A percentile compares a stretch with the other conserved stretches of the same genome.
Evolutionary conservation across 2,888 invertebrate species (phyloP).

Genomic region (Andrena praecox): DNA sequence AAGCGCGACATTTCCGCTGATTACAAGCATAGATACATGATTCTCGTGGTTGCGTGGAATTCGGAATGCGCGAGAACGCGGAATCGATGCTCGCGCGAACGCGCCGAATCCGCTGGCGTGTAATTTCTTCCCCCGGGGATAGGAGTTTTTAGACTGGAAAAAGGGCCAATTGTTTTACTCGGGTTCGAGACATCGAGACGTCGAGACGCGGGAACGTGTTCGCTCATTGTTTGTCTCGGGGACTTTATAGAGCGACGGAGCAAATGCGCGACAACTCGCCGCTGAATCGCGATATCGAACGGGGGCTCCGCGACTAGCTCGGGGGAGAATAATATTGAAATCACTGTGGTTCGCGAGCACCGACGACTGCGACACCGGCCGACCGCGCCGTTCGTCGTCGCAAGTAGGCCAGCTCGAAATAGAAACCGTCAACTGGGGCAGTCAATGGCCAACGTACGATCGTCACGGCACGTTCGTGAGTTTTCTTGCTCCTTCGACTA

Average conservation of each 20-base stretch:
- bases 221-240: conserved; percentile 17
- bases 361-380: conserved; percentile 54
- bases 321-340: conserved; percentile 75
- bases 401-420: conserved; percentile 77
- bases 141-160: conserved; percentile 21
- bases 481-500: conserved; percentile 33
- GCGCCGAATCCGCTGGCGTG: conserved; percentile 9
- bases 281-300: conserved; percentile 63
- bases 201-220: conserved; percentile 34
- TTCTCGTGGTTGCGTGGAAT: neutral
- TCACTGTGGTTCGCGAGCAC: conserved; percentile 55
- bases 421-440: conserved; percentile 73
- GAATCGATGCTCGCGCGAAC: neutral
- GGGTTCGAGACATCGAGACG: conserved; percentile 16
- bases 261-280: conserved; percentile 34
- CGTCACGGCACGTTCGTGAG: conserved; percentile 55
- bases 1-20: neutral
- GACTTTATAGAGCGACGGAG: neutral
- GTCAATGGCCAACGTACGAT: conserved; percentile 72
- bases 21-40: too few relatives aligned
- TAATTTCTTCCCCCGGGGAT: conserved; percentile 5
- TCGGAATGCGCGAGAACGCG: neutral
- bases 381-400: conserved; percentile 48
- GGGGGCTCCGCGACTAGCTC: conserved; percentile 50
- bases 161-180: conserved; percentile 12